phyloP scores from a whole-genome alignment of 2,888 invertebrate species.

The Yponomeuta plumbellus region DNA sequence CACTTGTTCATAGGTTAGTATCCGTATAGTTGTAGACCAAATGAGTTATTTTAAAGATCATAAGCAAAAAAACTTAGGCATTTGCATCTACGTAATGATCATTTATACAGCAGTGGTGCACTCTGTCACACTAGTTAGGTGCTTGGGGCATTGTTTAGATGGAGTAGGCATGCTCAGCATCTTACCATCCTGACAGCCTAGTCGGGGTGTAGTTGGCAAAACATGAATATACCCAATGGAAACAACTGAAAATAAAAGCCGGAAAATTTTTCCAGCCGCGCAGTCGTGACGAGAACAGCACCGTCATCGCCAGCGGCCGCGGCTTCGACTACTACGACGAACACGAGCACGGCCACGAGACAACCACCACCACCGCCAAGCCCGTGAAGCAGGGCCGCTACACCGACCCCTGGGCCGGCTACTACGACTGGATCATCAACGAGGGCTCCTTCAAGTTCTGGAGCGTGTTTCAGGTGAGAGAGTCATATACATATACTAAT shows the following conservation, averaged over 20 bases:
- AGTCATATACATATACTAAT: background rate
- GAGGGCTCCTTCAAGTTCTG: slow-evolving; percentile 93
- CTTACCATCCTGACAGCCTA: no score
- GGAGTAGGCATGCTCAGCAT: no score
- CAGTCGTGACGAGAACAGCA: slow-evolving; percentile 17
- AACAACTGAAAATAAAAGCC: background rate
- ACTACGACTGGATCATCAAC: slow-evolving; percentile 91
- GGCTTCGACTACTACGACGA: slow-evolving; percentile 67
- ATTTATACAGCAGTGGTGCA: no score
- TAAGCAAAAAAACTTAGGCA: no score
- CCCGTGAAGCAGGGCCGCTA: slow-evolving; percentile 77
- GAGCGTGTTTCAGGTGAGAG: slow-evolving; percentile 87
- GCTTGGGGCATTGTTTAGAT: no score
- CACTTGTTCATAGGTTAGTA: no score
- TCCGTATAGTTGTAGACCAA: no score
- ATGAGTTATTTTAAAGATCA: no score
- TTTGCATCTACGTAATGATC: no score
- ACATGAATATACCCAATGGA: no score
- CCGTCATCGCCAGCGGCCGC: slow-evolving; percentile 44
- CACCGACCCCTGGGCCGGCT: slow-evolving; percentile 85
- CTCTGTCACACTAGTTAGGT: no score
- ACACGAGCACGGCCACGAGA: slow-evolving; percentile 54
- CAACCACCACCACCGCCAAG: slow-evolving; percentile 53
- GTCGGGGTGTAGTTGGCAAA: no score
- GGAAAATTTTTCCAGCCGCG: slow-evolving; percentile 9